These are phyloP conservation scores for Nannoperca australis DNA, from an alignment of 2,797 vertebrate genomes.

Conservation along the genomic window DNA sequence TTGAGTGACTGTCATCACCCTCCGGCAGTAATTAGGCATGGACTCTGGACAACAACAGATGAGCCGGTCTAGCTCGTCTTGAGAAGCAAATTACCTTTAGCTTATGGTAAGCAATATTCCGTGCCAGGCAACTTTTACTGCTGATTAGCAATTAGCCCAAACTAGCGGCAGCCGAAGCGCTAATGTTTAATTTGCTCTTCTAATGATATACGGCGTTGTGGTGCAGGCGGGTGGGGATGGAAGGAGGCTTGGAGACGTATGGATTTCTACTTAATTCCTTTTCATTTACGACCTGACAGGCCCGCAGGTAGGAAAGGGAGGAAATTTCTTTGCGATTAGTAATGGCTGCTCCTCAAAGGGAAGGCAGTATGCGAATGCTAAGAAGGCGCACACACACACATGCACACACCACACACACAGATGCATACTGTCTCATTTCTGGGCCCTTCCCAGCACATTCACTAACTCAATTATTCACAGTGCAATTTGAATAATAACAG, in stretches of 20 bases:
- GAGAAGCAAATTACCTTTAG: conserved; percentile 89
- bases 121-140: conserved; percentile 89
- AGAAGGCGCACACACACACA: conserved; percentile 63
- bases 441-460: conserved; percentile 68
- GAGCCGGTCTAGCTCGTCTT: conserved; percentile 81
- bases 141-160: conserved; percentile 89
- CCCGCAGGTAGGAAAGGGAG: conserved; percentile 82
- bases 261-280: conserved; percentile 87
- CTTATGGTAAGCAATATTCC: conserved; percentile 89
- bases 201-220: conserved; percentile 83
- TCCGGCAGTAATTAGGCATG: conserved; percentile 86
- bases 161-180: conserved; percentile 85
- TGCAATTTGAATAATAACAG: conserved; percentile 81
- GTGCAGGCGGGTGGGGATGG: conserved; percentile 60
- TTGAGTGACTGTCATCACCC: conserved; percentile 87
- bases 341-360: conserved; percentile 84
- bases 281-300: conserved; percentile 85
- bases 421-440: conserved; percentile 59
- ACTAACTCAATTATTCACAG: conserved; percentile 78
- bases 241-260: conserved; percentile 78
- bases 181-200: conserved; percentile 88
- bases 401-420: conserved; percentile 34
- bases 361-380: conserved; percentile 79
- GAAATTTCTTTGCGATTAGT: conserved; percentile 85
- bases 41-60: conserved; percentile 87